Conservation (phyloP, 2,888 invertebrate genomes). For the Agrochola lychnidis region DNA sequence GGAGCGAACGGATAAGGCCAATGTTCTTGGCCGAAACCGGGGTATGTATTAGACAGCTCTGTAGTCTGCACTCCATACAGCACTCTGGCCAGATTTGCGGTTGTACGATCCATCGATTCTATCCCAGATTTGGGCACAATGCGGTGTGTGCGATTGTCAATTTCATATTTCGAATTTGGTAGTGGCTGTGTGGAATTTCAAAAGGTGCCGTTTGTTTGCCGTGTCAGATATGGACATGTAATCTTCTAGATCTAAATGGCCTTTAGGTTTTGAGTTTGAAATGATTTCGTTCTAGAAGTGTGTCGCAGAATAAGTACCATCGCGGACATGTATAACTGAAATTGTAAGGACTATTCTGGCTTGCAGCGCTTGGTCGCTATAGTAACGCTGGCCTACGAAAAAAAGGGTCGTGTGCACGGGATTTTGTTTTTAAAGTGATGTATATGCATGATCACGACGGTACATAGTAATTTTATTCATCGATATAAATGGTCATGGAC, state of each 20-base stretch:
- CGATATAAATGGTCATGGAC: neutral
- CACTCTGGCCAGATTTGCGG: slow-evolving; percentile 70
- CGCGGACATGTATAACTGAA: too few species aligned
- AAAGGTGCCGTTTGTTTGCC: slow-evolving; percentile 47
- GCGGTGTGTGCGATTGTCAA: slow-evolving; percentile 59
- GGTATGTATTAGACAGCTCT: slow-evolving; percentile 73
- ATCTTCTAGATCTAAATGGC: slow-evolving; percentile 41
- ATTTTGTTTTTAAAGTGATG: too few species aligned
- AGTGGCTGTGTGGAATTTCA: slow-evolving; percentile 48
- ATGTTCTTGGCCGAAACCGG: slow-evolving; percentile 71
- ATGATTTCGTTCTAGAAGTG: neutral
- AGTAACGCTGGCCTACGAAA: too few species aligned
- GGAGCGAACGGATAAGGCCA: slow-evolving; percentile 68
- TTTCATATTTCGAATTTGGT: slow-evolving; percentile 64
- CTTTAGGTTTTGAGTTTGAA: slow-evolving; percentile 14
- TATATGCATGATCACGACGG: too few species aligned
- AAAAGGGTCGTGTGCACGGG: too few species aligned
- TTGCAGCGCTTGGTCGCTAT: too few species aligned
- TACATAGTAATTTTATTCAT: neutral
- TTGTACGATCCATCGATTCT: slow-evolving; percentile 67
- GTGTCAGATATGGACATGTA: slow-evolving; percentile 30
- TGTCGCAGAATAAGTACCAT: neutral
- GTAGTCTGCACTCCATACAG: slow-evolving; percentile 53
- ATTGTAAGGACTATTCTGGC: too few species aligned
- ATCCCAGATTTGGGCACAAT: slow-evolving; percentile 54